Percentiles rank a stretch among this genome's conserved stretches.
Evolutionary conservation across 2,888 invertebrate species (phyloP).

Genomic region (Melanostoma mellinum): DNA sequence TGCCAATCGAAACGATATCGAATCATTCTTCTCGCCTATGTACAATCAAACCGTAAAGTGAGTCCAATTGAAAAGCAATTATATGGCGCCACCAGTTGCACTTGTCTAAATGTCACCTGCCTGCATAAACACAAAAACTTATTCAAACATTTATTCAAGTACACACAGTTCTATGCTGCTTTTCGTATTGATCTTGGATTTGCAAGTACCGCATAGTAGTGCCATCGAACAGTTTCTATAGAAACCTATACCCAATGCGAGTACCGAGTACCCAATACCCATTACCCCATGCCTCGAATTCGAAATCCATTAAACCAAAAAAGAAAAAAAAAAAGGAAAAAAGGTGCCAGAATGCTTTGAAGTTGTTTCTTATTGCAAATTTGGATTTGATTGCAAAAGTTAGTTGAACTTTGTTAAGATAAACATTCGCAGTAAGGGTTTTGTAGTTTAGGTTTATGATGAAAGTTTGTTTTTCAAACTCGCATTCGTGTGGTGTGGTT

Average conservation of each 20-base stretch:
- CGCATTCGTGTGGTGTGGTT: conserved; percentile 20
- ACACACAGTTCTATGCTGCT: conserved; percentile 14
- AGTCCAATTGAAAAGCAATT: conserved; percentile 68
- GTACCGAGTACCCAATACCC: too few species aligned
- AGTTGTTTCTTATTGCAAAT: conserved; percentile 68
- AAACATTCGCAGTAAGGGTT: conserved; percentile 50
- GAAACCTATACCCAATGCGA: too few species aligned
- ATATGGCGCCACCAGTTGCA: conserved; percentile 67
- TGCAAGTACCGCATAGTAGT: conserved; percentile 28
- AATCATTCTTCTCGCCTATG: not conserved
- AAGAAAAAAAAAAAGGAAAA: not conserved
- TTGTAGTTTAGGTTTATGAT: conserved; percentile 16
- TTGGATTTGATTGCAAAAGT: conserved; percentile 72
- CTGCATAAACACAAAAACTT: conserved; percentile 58
- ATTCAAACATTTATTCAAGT: conserved; percentile 52
- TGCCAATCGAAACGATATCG: not conserved
- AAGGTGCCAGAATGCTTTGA: conserved; percentile 48
- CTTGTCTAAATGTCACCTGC: conserved; percentile 68
- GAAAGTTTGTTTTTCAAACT: conserved; percentile 8
- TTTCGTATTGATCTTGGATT: conserved; percentile 23
- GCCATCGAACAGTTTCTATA: not conserved
- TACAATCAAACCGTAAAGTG: conserved; percentile 14
- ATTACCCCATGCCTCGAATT: not conserved
- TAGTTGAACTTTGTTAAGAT: conserved; percentile 67
- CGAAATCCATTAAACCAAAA: conserved; percentile 1